Base-by-base conservation (phyloP, 2,888 invertebrate genomes). In the Alsophila aescularia region DNA sequence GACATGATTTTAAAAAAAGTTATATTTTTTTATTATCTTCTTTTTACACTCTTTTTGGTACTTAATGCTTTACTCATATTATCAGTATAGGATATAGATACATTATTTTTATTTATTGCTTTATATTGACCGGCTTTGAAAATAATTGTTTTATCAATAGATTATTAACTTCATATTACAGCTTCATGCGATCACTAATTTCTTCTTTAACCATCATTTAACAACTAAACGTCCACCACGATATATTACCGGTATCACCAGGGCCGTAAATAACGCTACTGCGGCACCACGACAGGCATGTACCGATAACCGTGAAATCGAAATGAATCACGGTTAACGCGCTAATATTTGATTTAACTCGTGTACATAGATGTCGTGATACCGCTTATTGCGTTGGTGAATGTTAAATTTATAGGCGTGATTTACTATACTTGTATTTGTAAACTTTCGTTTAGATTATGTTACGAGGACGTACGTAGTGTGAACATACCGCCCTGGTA, bases 301-400 rank as follows among this genome's bases (percentile, higher is more conserved):
- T 35, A 44, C 55, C 44, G 55, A 55, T 55, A 55, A 36, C 55
- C 55, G 50, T 42, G 48, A 41, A 49, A 55, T 49, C 44, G 50
- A 44, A 52, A 56, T 57, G 47, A 57, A 52, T 57, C 34, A 48
- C 48, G 47, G 48, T 52, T 51, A 56, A 43, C 48, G 43, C 44
- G 57, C 39, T 57, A 52, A 57, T 49, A 57, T 52, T 57, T 57
- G 57, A 52, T 52, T 52, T 52, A 52, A 31, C 52, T 49, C 36
- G 27, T 48, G 52, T 48, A 48, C 51, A 44, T 57, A 52, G 48
- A 57, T 57, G 42, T 40, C 51, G 24, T 35, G 49, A 52, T 52
- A 57, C 40, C 57, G 45, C 35, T 41, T 56, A 56, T 56, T 50
- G 45, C 55, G 40, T 45, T 35, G 40, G 39, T 14, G 34, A 13